Percentiles rank a stretch among this genome's conserved stretches.
These are phyloP conservation scores for Xerus inauris DNA, from an alignment of 2,113 vertebrate species.

Conservation along the genomic window DNA sequence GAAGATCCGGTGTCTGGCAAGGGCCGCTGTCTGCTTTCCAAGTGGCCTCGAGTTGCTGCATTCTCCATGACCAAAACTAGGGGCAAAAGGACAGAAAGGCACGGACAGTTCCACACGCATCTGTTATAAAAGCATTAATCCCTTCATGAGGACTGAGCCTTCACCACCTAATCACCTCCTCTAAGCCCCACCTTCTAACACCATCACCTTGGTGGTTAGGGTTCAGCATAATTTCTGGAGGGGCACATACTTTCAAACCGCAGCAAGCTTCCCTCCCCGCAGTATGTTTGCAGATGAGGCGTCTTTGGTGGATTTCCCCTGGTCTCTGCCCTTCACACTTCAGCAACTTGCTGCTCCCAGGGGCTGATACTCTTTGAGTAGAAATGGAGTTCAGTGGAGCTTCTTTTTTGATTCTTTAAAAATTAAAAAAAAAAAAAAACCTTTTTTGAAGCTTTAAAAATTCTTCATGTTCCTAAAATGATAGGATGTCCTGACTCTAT, in stretches of 20 bases:
- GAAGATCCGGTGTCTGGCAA: not conserved
- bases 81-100: not conserved
- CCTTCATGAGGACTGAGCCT: not conserved
- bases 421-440: no score
- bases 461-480: no score
- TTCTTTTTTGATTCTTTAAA: no score
- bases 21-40: not conserved
- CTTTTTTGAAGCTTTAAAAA: no score
- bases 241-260: not conserved
- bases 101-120: not conserved
- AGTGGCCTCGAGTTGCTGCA: not conserved
- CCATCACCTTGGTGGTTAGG: not conserved
- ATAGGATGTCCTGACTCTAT: not conserved
- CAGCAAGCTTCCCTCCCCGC: not conserved
- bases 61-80: not conserved
- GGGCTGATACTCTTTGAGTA: not conserved
- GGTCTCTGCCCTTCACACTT: not conserved
- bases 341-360: not conserved
- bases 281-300: not conserved
- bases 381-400: not conserved
- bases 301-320: not conserved
- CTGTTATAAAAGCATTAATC: not conserved
- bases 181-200: not conserved
- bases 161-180: not conserved
- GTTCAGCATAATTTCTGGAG: not conserved